These are phyloP conservation scores for Rhabdophis nuchalis DNA, from an alignment of 2,797 vertebrate species.

Conservation along the genomic window DNA sequence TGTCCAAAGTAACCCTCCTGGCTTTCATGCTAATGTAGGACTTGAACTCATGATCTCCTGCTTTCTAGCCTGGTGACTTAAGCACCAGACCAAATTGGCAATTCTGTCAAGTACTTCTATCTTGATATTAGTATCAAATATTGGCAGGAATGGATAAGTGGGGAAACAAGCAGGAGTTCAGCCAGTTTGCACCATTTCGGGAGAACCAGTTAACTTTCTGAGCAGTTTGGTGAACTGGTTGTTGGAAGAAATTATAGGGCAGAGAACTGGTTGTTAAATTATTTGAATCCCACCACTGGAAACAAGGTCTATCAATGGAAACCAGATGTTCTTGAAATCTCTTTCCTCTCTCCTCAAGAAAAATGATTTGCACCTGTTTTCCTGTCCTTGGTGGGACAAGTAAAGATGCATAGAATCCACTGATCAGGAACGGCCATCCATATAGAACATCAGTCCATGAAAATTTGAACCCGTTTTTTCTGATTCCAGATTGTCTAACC, in stretches of 20 bases:
- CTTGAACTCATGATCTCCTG: not conserved
- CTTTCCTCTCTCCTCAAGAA: accelerated
- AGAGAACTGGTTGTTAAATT: no score
- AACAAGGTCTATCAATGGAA: not conserved
- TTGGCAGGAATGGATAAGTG: not conserved
- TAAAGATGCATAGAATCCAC: not conserved
- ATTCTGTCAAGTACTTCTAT: not conserved
- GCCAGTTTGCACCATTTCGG: no score
- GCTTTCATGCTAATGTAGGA: not conserved
- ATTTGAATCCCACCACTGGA: not conserved
- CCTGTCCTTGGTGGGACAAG: not conserved
- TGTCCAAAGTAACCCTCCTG: not conserved
- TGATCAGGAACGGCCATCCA: not conserved
- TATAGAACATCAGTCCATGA: not conserved
- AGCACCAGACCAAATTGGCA: not conserved
- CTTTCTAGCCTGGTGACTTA: not conserved
- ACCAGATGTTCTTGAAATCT: not conserved
- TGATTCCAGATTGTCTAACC: not conserved
- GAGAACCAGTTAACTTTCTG: no score
- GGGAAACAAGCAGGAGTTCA: not conserved
- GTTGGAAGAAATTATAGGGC: no score
- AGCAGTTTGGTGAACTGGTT: no score
- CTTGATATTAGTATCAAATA: not conserved
- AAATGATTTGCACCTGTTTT: not conserved
- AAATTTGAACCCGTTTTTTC: not conserved